These are phyloP conservation scores for Rhyzopertha dominica DNA, from an alignment of 1,140 invertebrate genomes.

Conservation along the genomic window DNA sequence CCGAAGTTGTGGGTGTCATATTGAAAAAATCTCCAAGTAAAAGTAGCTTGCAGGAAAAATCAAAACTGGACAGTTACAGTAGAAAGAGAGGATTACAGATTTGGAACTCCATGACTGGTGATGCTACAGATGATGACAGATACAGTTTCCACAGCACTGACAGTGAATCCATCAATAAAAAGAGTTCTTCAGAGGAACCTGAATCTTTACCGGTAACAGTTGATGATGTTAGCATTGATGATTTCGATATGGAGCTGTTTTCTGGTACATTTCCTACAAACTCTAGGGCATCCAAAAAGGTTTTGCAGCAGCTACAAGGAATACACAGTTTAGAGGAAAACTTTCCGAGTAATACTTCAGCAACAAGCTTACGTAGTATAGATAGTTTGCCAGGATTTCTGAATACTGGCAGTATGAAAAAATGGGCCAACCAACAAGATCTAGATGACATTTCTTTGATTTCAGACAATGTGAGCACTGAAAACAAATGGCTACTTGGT, in stretches of 20 bases:
- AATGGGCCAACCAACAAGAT: constrained; percentile 36
- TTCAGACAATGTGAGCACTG: constrained; percentile 19
- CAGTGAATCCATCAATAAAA: neutral
- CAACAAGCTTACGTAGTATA: constrained; percentile 28
- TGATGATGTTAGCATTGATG: constrained; percentile 28
- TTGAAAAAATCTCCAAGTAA: constrained; percentile 23
- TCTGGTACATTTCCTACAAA: constrained; percentile 23
- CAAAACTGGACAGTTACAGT: constrained; percentile 27
- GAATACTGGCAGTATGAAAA: constrained; percentile 26
- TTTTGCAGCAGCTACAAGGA: constrained; percentile 31
- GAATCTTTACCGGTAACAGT: neutral
- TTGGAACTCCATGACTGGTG: constrained; percentile 22
- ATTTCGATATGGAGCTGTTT: constrained; percentile 33
- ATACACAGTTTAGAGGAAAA: constrained; percentile 30
- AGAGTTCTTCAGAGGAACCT: constrained; percentile 1
- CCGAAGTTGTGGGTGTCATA: constrained; percentile 31
- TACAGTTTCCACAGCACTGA: constrained; percentile 14
- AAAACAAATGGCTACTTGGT: constrained; percentile 33
- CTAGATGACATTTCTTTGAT: constrained; percentile 29
- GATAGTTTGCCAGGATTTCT: constrained; percentile 29
- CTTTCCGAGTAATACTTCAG: constrained; percentile 16
- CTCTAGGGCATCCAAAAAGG: constrained; percentile 12
- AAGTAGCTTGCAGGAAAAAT: constrained; percentile 13
- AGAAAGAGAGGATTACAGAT: constrained; percentile 30
- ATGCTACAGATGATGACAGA: constrained; percentile 16